Evolutionary conservation across 2,797 vertebrate genomes (phyloP), one percentile per base, ranked within the genome.

Genomic region (Macropodus opercularis): DNA sequence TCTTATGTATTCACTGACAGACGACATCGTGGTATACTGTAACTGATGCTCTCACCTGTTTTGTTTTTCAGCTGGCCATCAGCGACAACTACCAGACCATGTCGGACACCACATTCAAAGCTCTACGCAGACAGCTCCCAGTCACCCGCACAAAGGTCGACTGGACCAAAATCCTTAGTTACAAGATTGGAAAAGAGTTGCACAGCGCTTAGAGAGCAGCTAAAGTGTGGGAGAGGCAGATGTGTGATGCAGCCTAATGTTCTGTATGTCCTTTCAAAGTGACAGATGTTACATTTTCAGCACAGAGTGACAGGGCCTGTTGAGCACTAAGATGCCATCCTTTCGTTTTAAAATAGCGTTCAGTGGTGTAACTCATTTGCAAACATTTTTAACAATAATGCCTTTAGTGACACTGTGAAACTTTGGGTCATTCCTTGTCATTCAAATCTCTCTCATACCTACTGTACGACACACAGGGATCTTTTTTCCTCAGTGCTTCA

Each of bases 161-260:
- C 92, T 98, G 96, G 97, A 98, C 95, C 94, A 98, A 98, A 92
- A 98, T 98, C 90, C 95, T 98, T 80, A 98, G 95, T 90, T 98
- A 98, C 92, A 98, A 97, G 92, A 98, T 98, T 34, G 96, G 96
- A 90, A 98, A 98, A 79, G 97, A 98, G 85, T 97, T 98, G 95
- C 96, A 98, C 85, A 96, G 93, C 3, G 92, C 94, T 88, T 97
- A 95, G 87, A 51, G 50, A 48, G 71, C 65, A 46, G 24, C n/a
- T n/a, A n/a, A n/a, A 68, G 69, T 67, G 31, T 44, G 48, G 54
- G 77, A 77, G 76, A 69, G 23, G 80, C 47, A 17, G 79, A 79
- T 86, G 86, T 84, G 83, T 86, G 91, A 87, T 84, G 87, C 91
- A 86, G 47, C 31, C 19, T 63, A 56, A 69, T 36, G 32, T 75